Evolutionary conservation across 2,888 invertebrate genomes (phyloP).

Genomic region (Ectemnius continuus): DNA sequence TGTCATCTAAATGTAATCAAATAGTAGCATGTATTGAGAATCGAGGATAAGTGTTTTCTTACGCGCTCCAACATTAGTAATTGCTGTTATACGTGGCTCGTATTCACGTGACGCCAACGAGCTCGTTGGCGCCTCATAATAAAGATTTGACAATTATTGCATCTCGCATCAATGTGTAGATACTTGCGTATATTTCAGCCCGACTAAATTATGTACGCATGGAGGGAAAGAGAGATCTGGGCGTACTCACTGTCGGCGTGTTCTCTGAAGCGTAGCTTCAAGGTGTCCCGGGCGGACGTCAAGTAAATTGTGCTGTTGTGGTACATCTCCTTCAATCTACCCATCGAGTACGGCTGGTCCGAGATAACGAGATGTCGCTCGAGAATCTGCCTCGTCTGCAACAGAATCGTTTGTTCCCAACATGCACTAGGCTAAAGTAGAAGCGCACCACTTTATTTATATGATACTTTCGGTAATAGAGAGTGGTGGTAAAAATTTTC

Average conservation of each 20-base stretch:
- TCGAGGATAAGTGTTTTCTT: constrained; percentile 16
- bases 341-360: constrained; percentile 88
- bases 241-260: constrained; percentile 84
- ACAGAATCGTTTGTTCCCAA: constrained; percentile 51
- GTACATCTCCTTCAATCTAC: constrained; percentile 84
- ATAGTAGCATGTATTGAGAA: constrained; percentile 60
- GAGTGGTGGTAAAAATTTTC: no score
- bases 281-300: constrained; percentile 85
- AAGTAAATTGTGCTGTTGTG: constrained; percentile 86
- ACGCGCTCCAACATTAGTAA: constrained; percentile 7
- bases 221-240: background rate
- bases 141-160: background rate
- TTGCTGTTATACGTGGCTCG: constrained; percentile 5
- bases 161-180: constrained; percentile 8
- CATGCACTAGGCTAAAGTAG: no score
- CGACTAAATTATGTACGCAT: no score
- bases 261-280: constrained; percentile 87
- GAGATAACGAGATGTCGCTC: constrained; percentile 93
- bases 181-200: no score
- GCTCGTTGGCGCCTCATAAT: background rate
- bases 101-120: constrained; percentile 15
- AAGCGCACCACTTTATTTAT: no score
- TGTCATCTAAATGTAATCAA: constrained; percentile 70
- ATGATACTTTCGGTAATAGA: no score
- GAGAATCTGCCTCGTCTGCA: constrained; percentile 88